Evolutionary conservation across 2,888 invertebrate species (phyloP).

Genomic region (Hirtodrosophila confusa): DNA sequence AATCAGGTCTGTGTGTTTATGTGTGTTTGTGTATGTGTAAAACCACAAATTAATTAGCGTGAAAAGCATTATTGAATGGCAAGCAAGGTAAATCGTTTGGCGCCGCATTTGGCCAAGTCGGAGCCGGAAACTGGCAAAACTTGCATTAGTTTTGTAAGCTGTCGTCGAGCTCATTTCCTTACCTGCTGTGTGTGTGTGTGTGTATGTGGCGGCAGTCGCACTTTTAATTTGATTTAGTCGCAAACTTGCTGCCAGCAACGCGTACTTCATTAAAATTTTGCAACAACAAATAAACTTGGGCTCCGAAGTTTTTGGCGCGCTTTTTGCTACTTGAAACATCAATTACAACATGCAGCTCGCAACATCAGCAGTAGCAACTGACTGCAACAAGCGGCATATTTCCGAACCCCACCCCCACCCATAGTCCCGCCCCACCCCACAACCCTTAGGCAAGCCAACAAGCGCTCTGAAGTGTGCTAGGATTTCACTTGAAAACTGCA

Average conservation of each 20-base stretch:
- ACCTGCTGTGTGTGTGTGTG: neutral
- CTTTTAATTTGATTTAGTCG: conserved; percentile 78
- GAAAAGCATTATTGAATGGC: conserved; percentile 78
- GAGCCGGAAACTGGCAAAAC: conserved; percentile 55
- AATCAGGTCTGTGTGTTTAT: conserved; percentile 31
- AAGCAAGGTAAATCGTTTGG: conserved; percentile 36
- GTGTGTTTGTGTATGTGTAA: conserved; percentile 44
- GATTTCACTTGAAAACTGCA: conserved; percentile 82
- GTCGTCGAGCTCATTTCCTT: conserved; percentile 66
- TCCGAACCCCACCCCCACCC: conserved; percentile 28
- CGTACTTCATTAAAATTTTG: conserved; percentile 76
- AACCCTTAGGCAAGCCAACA: conserved; percentile 75
- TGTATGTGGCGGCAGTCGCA: conserved; percentile 45
- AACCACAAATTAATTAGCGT: conserved; percentile 82
- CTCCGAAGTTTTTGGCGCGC: conserved; percentile 69
- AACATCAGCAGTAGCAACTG: conserved; percentile 45
- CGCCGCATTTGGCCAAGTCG: conserved; percentile 13
- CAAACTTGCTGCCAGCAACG: conserved; percentile 65
- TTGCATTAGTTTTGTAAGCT: conserved; percentile 71
- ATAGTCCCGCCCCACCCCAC: conserved; percentile 9
- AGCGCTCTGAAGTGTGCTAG: conserved; percentile 76
- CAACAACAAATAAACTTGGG: conserved; percentile 75
- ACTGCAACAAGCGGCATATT: conserved; percentile 64
- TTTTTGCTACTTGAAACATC: conserved; percentile 78
- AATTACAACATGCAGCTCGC: conserved; percentile 69